Percentiles rank a stretch among this genome's conserved stretches.
Conservation (phyloP, 2,113 vertebrate genomes). For the Balaenoptera acutorostrata region DNA sequence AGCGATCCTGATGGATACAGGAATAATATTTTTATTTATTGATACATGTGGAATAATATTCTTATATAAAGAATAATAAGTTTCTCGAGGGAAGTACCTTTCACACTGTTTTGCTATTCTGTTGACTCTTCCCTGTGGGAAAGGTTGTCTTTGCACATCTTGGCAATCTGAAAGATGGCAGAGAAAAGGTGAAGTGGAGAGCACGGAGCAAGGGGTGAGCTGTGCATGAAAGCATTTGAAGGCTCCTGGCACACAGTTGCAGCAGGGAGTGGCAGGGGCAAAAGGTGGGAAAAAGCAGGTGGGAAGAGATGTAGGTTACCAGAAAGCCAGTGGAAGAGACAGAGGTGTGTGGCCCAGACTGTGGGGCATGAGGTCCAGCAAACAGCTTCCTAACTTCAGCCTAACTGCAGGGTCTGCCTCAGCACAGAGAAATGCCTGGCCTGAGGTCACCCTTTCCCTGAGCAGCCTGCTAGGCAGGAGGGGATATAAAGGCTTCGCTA, state of each 20-base stretch:
- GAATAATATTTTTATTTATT: neutral
- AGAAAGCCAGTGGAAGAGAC: too few species aligned
- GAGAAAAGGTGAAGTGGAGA: neutral
- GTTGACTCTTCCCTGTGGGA: neutral
- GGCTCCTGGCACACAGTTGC: neutral
- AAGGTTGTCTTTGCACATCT: neutral
- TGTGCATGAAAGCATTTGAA: neutral
- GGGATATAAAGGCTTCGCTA: neutral
- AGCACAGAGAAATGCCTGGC: neutral
- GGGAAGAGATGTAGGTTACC: neutral
- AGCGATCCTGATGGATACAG: neutral
- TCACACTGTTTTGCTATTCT: neutral
- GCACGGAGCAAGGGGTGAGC: neutral
- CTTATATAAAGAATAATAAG: neutral
- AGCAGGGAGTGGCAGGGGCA: neutral
- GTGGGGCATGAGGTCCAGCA: rapidly evolving
- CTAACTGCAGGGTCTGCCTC: neutral
- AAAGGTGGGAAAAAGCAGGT: neutral
- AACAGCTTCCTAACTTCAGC: neutral
- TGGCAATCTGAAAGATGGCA: neutral
- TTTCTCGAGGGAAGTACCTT: neutral
- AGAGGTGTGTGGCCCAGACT: neutral
- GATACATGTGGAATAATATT: neutral
- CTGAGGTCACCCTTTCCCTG: neutral
- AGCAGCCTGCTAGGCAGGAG: neutral